A percentile compares a stretch with the other conserved stretches of the same genome.
Evolutionary conservation across 2,888 invertebrate species (phyloP).

Genomic region (Drosophila aldrichi): DNA sequence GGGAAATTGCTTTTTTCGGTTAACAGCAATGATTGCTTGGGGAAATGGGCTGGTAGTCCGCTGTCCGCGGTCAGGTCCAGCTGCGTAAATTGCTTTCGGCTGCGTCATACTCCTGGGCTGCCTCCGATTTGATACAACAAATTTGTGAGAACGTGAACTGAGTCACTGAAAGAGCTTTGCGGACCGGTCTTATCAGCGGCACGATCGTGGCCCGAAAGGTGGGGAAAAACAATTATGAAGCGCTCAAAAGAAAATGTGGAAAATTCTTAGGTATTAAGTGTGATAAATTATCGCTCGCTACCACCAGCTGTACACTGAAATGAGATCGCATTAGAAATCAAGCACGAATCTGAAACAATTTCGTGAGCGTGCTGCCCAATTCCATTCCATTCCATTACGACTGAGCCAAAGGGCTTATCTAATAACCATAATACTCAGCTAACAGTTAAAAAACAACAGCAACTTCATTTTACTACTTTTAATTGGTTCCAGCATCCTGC

Average conservation of each 20-base stretch:
- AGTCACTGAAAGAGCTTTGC: constrained; percentile 31
- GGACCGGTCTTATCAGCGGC: constrained; percentile 34
- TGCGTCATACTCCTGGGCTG: constrained; percentile 41
- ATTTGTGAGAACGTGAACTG: constrained; percentile 24
- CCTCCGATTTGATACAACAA: constrained; percentile 26
- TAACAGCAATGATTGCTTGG: constrained; percentile 45
- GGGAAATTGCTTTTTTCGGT: constrained; percentile 65
- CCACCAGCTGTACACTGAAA: neutral
- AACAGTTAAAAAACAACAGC: no score
- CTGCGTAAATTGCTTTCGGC: constrained; percentile 60
- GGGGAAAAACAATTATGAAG: constrained; percentile 24
- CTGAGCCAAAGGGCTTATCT: no score
- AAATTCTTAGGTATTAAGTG: constrained; percentile 19
- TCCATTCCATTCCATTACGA: neutral
- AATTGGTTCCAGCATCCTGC: no score
- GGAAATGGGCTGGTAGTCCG: constrained; percentile 16
- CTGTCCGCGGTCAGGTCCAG: constrained; percentile 35
- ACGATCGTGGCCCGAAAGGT: constrained; percentile 31
- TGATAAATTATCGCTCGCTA: constrained; percentile 19
- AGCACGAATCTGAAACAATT: constrained; percentile 5
- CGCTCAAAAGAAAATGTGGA: constrained; percentile 25
- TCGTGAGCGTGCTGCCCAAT: constrained; percentile 1
- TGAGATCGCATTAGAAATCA: constrained; percentile 7
- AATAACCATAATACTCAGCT: no score
- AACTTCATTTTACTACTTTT: no score